phyloP scores from a whole-genome alignment of 2,797 vertebrate genomes.

The Alectoris magna region DNA sequence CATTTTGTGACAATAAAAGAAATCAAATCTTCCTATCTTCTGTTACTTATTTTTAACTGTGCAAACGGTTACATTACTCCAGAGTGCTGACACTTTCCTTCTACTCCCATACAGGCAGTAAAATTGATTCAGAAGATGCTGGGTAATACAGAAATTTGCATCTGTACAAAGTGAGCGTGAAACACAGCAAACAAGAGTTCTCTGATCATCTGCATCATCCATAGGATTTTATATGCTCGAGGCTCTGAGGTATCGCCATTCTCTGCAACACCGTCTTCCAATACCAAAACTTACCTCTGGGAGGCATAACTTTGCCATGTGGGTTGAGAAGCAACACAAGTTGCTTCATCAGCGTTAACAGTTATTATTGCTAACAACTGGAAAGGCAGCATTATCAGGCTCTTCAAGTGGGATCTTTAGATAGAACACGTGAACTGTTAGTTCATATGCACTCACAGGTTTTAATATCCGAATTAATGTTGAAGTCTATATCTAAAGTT shows the following conservation, averaged over 20 bases:
- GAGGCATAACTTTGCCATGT: conserved; percentile 53
- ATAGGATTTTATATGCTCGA: background rate
- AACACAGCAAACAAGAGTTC: background rate
- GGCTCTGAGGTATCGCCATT: background rate
- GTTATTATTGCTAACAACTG: background rate
- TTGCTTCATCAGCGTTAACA: background rate
- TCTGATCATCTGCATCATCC: background rate
- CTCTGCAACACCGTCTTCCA: background rate
- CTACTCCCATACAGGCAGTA: background rate
- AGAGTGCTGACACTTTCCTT: background rate
- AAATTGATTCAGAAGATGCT: conserved; percentile 2
- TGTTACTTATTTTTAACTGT: background rate
- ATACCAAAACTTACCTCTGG: conserved; percentile 43
- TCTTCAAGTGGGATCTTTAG: background rate
- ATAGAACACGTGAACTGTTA: background rate
- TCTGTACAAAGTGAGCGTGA: background rate
- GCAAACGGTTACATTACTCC: background rate
- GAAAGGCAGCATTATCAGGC: background rate
- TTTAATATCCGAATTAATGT: conserved; percentile 1
- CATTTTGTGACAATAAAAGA: background rate
- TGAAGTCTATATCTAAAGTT: background rate
- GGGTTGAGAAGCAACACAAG: conserved; percentile 2
- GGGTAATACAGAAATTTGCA: background rate
- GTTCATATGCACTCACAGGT: background rate
- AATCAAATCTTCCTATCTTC: background rate